A percentile compares a stretch with the other conserved stretches of the same genome.
phyloP scores from a whole-genome alignment of 2,797 vertebrate species.

The Carcharodon carcharias region DNA sequence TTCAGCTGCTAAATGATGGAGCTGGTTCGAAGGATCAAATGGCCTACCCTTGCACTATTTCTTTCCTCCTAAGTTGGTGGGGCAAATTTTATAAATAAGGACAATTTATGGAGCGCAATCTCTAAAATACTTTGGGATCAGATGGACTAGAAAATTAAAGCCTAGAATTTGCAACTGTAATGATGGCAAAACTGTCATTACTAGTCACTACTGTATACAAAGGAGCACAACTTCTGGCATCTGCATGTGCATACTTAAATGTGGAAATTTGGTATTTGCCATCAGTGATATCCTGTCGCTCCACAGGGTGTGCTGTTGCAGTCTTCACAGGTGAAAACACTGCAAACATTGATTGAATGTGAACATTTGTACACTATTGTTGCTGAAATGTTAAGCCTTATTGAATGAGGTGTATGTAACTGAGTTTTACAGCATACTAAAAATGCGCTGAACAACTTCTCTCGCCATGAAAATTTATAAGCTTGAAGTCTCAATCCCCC shows the following conservation, averaged over 20 bases:
- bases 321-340: neutral
- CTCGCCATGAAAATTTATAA: neutral
- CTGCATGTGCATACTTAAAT: neutral
- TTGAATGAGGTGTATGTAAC: neutral
- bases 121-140: neutral
- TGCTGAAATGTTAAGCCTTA: neutral
- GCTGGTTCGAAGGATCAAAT: neutral
- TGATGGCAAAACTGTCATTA: neutral
- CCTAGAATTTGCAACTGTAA: neutral
- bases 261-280: neutral
- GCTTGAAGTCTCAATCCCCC: neutral
- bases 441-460: neutral
- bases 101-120: neutral
- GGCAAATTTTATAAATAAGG: neutral
- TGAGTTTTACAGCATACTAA: neutral
- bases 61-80: neutral
- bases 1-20: neutral
- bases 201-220: too few relatives aligned
- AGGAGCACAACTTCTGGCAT: neutral
- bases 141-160: neutral
- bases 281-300: neutral
- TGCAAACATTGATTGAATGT: neutral
- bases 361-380: neutral
- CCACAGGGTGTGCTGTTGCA: neutral
- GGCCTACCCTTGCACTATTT: neutral